Conservation (phyloP, 2,888 invertebrate genomes). For the Metellina segmentata region DNA sequence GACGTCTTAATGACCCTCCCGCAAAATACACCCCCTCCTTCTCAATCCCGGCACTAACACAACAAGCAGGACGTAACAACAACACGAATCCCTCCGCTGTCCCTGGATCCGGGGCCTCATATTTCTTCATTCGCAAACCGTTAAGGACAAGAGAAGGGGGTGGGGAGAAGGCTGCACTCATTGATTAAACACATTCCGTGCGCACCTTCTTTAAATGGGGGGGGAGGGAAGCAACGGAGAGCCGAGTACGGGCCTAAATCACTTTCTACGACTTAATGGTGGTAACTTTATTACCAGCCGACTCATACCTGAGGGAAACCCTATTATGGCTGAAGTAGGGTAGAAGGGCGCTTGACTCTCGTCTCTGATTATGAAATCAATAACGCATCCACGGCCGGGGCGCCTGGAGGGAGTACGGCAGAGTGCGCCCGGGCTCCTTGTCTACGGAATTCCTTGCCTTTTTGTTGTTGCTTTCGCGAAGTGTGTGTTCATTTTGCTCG, state of each 20-base stretch:
- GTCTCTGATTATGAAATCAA: constrained; percentile 68
- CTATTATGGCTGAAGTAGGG: constrained; percentile 7
- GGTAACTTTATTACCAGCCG: constrained; percentile 66
- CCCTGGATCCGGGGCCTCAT: not conserved
- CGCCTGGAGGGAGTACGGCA: not conserved
- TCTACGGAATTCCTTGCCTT: not conserved
- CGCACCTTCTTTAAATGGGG: not conserved
- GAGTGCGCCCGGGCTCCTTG: not conserved
- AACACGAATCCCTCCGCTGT: not conserved
- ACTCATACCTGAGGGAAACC: constrained; percentile 45
- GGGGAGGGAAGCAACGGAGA: not conserved
- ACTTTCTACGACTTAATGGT: constrained; percentile 62
- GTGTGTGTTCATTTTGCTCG: not conserved
- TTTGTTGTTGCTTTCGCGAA: not conserved
- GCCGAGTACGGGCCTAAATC: constrained; percentile 23
- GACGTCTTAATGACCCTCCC: not conserved
- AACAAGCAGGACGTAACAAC: constrained; percentile 3
- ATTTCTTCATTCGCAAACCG: constrained; percentile 52
- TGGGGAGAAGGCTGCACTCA: not conserved
- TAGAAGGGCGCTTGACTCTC: not conserved
- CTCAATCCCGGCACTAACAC: not conserved
- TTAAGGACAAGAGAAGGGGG: constrained; percentile 2
- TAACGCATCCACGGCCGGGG: constrained; percentile 36
- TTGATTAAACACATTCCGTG: not conserved
- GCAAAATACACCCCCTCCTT: not conserved